Base-by-base conservation (phyloP, 2,888 invertebrate genomes). In the Blastobasis lacticolella region DNA sequence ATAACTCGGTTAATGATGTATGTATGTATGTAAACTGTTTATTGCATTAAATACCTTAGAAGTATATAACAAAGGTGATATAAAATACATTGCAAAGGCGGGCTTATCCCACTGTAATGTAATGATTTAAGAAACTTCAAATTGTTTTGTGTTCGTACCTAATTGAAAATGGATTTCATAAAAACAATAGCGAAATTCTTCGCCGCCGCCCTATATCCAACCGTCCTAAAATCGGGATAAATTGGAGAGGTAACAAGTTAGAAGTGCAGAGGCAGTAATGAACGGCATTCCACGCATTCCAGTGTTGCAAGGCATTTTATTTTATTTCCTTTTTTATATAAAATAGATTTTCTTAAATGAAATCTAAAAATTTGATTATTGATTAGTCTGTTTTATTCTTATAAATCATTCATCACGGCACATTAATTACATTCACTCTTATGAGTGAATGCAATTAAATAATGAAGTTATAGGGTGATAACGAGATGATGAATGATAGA, bases 201-300 rank as follows among this genome's bases (percentile, higher is more conserved):
- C 51, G 49, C 52, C 53, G 53, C 54, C 50, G 48, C 57, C 54
- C 56, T 50, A 61, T 63, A 65, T 62, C 23, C 23, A 23, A 10
- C 67, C 60, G 65, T 67, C 63, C 64, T 68, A 75, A 80, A 75
- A 68, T 63, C 63, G 67, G 63, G 70, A 69, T 69, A 76, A 78
- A 79, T 79, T 73, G 75, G 77, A 71, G 68, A 77, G 74, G 80
- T 79, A 75, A 73, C 79, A 80, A 82, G 77, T 79, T 72, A 74
- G 69, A 71, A 72, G 73, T 72, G 73, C 74, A 63, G 65, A 71
- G 67, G 70, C 63, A 67, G 81, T 82, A 85, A 85, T 83, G 82
- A 84, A 79, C 77, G 76, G 75, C 66, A 71, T 81, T 70, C 81
- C 79, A 51, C 57, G 69, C 74, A 78, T 79, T 75, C 80, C 75